These are phyloP conservation scores for Xiphorhynchus elegans DNA, from an alignment of 2,113 vertebrate genomes.

Conservation along the genomic window DNA sequence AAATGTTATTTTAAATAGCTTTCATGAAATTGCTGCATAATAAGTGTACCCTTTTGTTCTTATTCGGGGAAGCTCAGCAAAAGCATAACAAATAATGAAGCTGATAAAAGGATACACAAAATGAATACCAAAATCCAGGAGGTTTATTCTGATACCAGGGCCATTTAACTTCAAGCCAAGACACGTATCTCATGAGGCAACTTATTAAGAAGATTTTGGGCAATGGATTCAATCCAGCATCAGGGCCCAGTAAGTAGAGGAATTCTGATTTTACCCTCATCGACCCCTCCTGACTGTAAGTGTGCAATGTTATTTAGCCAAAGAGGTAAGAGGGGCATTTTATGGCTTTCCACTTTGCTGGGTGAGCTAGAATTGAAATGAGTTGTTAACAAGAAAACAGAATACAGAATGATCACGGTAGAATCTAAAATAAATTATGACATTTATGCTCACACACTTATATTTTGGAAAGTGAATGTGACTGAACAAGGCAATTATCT, in stretches of 20 bases:
- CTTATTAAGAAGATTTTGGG: neutral
- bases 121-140: neutral
- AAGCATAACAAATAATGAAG: constrained; percentile 43
- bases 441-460: neutral
- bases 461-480: constrained; percentile 2
- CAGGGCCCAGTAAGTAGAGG: neutral
- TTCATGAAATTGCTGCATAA: constrained; percentile 39
- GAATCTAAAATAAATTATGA: neutral
- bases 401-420: neutral
- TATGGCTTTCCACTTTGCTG: neutral
- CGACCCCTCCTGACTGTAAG: neutral
- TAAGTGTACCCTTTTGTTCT: constrained; percentile 25
- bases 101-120: constrained; percentile 49
- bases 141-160: neutral
- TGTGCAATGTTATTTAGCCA: neutral
- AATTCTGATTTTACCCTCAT: neutral
- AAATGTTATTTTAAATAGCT: constrained; percentile 58
- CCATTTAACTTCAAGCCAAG: constrained; percentile 10
- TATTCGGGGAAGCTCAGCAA: constrained; percentile 18
- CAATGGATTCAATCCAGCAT: neutral
- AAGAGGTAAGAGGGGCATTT: neutral
- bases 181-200: neutral
- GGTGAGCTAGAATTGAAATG: neutral
- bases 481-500: constrained; percentile 27
- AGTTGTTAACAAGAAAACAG: constrained; percentile 13